Evolutionary conservation across 2,113 vertebrate species (phyloP).

Genomic region (Symphodus melops): DNA sequence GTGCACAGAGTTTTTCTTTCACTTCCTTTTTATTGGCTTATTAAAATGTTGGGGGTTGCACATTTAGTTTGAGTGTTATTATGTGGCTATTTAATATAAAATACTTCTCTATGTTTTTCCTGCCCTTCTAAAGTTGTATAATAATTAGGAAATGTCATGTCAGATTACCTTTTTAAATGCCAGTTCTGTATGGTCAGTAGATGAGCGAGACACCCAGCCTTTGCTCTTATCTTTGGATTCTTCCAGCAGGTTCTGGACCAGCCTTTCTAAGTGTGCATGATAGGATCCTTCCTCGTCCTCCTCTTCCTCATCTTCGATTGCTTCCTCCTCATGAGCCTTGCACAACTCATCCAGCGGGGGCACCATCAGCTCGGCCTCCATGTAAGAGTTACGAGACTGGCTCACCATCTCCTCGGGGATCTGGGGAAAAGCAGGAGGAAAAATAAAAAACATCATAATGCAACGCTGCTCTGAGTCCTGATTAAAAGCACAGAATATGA

Average conservation of each 20-base stretch:
- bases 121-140: background rate
- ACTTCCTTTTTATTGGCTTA: too few relatives aligned
- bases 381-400: conserved; percentile 92
- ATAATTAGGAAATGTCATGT: background rate
- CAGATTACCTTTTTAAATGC: conserved; percentile 93
- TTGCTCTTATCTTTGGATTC: conserved; percentile 94
- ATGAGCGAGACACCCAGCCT: conserved; percentile 90
- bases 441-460: background rate
- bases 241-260: conserved; percentile 90
- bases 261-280: conserved; percentile 86
- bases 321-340: conserved; percentile 76
- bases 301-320: conserved; percentile 77
- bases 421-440: conserved; percentile 70
- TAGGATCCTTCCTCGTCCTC: conserved; percentile 89
- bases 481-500: background rate
- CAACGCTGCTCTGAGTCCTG: background rate
- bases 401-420: conserved; percentile 92
- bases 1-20: too few relatives aligned
- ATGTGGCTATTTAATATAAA: too few relatives aligned
- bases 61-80: too few relatives aligned
- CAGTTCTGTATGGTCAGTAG: conserved; percentile 87
- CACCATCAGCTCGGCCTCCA: conserved; percentile 89
- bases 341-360: conserved; percentile 91
- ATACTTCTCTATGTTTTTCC: background rate
- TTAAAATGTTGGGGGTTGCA: too few relatives aligned